A percentile compares a stretch with the other conserved stretches of the same genome.
Conservation (phyloP, 2,797 vertebrate species). For the Malurus leucopterus region DNA sequence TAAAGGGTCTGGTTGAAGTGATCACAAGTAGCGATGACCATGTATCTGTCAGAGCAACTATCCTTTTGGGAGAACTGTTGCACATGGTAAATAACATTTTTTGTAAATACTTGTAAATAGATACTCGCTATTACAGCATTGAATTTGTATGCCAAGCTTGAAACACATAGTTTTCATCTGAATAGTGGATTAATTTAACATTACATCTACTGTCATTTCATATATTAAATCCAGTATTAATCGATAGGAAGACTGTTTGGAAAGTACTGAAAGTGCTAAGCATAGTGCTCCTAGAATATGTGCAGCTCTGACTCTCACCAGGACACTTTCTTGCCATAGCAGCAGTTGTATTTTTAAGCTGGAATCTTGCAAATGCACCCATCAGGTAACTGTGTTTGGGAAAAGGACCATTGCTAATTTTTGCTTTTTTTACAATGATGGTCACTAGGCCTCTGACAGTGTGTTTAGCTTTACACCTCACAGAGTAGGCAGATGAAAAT, state of each 20-base stretch:
- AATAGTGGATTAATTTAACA: background rate
- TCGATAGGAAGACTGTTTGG: background rate
- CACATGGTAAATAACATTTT: slow-evolving; percentile 82
- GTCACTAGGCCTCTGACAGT: background rate
- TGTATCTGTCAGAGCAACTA: slow-evolving; percentile 90
- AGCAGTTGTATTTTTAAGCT: background rate
- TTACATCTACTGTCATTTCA: background rate
- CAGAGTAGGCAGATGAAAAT: background rate
- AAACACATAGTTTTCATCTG: background rate
- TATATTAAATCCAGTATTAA: background rate
- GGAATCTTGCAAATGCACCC: background rate
- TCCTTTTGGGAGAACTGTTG: slow-evolving; percentile 93
- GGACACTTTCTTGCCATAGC: background rate
- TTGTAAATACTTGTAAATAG: background rate
- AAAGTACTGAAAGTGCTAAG: background rate
- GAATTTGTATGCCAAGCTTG: background rate
- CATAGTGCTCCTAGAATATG: background rate
- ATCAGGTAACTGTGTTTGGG: background rate
- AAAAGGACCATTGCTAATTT: background rate
- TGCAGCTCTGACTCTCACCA: background rate
- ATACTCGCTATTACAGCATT: background rate
- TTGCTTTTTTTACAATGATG: background rate
- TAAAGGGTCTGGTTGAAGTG: slow-evolving; percentile 93
- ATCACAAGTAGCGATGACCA: slow-evolving; percentile 94
- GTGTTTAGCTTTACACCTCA: background rate